A percentile compares a stretch with the other conserved stretches of the same genome.
Evolutionary conservation across 2,888 invertebrate species (phyloP).

Genomic region (Hermodice carunculata): DNA sequence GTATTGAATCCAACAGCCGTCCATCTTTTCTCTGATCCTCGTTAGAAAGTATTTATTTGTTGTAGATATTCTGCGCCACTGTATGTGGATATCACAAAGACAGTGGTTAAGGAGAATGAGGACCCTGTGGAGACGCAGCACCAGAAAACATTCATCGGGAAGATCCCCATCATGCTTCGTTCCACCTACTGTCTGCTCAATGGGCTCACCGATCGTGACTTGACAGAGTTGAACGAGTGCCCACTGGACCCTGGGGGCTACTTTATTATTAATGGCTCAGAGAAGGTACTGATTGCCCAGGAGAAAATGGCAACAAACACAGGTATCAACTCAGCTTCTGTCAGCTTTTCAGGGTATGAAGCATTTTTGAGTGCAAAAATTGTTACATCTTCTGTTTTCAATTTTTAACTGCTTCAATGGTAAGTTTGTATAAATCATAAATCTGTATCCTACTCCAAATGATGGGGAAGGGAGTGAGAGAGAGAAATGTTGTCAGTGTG

Average conservation of each 20-base stretch:
- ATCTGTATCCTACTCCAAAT: too few species aligned
- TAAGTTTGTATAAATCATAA: background rate
- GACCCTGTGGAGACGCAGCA: constrained; percentile 85
- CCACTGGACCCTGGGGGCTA: constrained; percentile 99
- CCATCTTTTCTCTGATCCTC: too few species aligned
- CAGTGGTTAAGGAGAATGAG: constrained; percentile 86
- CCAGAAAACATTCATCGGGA: constrained; percentile 82
- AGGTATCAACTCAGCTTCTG: constrained; percentile 47
- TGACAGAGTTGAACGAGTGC: constrained; percentile 99
- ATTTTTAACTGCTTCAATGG: background rate
- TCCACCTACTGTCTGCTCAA: constrained; percentile 97
- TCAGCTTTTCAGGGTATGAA: background rate
- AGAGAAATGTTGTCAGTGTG: too few species aligned
- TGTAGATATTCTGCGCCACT: constrained; percentile 92
- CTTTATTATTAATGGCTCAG: constrained; percentile 99
- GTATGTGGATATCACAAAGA: constrained; percentile 99
- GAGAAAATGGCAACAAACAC: constrained; percentile 99
- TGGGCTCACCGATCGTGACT: constrained; percentile 97
- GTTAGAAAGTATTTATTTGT: too few species aligned
- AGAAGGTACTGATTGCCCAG: constrained; percentile 98
- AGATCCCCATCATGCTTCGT: constrained; percentile 99
- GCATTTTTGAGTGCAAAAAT: background rate
- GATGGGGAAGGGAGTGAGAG: too few species aligned
- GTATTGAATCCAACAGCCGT: too few species aligned
- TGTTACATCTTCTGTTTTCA: background rate